phyloP scores from a whole-genome alignment of 2,113 vertebrate genomes.

The Euleptes europaea region DNA sequence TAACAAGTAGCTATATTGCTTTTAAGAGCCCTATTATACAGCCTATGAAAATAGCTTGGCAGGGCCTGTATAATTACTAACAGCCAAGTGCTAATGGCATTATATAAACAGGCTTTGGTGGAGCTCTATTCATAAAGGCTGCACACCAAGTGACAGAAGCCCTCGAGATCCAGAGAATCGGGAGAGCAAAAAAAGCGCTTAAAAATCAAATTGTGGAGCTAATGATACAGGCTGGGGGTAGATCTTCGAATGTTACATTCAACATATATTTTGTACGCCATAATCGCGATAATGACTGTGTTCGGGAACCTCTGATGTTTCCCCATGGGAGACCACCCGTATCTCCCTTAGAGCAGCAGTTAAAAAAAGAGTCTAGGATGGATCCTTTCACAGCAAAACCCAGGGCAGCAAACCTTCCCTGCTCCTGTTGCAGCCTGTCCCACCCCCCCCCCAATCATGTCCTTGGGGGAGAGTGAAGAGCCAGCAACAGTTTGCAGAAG shows the following conservation, averaged over 20 bases:
- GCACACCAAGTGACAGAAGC: background rate
- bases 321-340: background rate
- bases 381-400: too few species aligned
- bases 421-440: too few species aligned
- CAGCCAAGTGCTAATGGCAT: background rate
- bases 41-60: constrained; percentile 27
- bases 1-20: constrained; percentile 30
- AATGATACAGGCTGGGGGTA: background rate
- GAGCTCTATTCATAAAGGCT: constrained; percentile 21
- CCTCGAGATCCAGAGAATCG: background rate
- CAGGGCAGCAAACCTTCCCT: too few species aligned
- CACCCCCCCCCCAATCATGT: too few species aligned
- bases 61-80: constrained; percentile 12
- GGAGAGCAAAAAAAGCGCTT: background rate
- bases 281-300: background rate
- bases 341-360: background rate
- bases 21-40: constrained; percentile 17
- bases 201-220: background rate
- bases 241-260: background rate
- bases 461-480: too few species aligned
- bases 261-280: too few species aligned
- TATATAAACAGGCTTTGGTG: background rate
- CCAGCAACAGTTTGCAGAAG: too few species aligned
- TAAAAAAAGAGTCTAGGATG: too few species aligned
- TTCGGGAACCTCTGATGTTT: background rate